Percentiles rank a stretch among this genome's conserved stretches.
phyloP scores from a whole-genome alignment of 2,797 vertebrate genomes.

The Momotus momota region DNA sequence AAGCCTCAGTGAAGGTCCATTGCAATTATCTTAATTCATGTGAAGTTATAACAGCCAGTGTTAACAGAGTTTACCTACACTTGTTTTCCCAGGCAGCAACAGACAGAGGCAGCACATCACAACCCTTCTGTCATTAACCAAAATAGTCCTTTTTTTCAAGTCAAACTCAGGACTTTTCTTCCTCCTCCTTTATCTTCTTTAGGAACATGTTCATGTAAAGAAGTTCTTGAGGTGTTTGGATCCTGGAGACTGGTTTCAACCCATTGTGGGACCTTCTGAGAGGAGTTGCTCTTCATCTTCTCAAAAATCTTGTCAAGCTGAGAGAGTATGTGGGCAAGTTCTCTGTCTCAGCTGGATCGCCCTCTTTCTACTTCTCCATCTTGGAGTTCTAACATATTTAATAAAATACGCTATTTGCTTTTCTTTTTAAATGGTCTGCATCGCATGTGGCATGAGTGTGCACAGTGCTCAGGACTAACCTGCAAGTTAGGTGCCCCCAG shows the following conservation, averaged over 20 bases:
- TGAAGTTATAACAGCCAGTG: not conserved
- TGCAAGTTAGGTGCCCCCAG: not conserved
- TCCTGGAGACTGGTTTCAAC: not conserved
- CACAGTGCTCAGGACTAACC: not conserved
- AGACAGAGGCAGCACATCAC: not conserved
- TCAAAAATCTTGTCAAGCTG: not conserved
- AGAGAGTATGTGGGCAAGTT: not conserved
- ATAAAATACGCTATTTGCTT: not conserved
- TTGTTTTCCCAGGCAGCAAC: not conserved
- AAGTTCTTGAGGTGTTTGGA: not conserved
- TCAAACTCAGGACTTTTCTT: not conserved
- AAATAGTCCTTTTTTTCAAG: not conserved
- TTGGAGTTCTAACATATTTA: not conserved
- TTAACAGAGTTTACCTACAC: not conserved
- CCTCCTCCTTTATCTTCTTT: not conserved
- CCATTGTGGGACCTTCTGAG: not conserved
- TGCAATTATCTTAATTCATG: not conserved
- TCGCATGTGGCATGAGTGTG: not conserved
- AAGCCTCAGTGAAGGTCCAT: fast-evolving
- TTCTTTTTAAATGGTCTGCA: not conserved
- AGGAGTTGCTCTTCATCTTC: not conserved
- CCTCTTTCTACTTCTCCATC: not conserved
- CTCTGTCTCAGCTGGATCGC: not conserved
- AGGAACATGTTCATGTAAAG: not conserved
- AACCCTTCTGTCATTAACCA: not conserved